phyloP scores from a whole-genome alignment of 2,113 vertebrate species.

The Otis tarda region DNA sequence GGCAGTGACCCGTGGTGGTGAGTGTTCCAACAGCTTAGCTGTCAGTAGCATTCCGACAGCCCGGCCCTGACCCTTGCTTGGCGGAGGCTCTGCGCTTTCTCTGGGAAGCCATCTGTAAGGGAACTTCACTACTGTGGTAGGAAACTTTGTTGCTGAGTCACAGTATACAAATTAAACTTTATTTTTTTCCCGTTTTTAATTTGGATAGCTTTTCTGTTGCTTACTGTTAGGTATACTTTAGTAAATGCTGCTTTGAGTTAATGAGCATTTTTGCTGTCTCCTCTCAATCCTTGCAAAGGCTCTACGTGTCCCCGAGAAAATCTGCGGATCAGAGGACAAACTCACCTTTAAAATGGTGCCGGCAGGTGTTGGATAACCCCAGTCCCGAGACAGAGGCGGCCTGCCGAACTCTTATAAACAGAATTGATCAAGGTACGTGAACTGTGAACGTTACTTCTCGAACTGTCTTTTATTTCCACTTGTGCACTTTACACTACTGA shows the following conservation, averaged over 20 bases:
- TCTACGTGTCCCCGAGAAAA: conserved; percentile 87
- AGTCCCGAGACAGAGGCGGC: conserved; percentile 89
- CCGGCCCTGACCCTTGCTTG: background rate
- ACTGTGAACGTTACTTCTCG: background rate
- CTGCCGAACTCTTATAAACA: conserved; percentile 82
- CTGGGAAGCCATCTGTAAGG: background rate
- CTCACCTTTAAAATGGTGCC: conserved; percentile 88
- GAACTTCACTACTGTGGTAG: background rate
- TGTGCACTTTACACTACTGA: accelerated
- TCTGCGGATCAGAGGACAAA: conserved; percentile 69
- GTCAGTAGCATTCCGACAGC: background rate
- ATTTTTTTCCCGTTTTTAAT: background rate
- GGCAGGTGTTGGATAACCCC: conserved; percentile 86
- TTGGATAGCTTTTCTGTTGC: background rate
- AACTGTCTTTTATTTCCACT: background rate
- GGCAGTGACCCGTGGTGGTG: too few relatives aligned
- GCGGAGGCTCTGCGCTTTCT: background rate
- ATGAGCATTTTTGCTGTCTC: background rate
- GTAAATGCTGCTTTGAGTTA: background rate
- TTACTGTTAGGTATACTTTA: accelerated
- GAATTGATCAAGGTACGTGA: conserved; percentile 86
- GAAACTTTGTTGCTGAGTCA: background rate
- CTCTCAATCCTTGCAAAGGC: conserved; percentile 68
- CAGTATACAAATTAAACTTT: background rate
- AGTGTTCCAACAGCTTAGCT: background rate